Conservation (phyloP, 2,113 vertebrate species). For the Zosterops japonicus region DNA sequence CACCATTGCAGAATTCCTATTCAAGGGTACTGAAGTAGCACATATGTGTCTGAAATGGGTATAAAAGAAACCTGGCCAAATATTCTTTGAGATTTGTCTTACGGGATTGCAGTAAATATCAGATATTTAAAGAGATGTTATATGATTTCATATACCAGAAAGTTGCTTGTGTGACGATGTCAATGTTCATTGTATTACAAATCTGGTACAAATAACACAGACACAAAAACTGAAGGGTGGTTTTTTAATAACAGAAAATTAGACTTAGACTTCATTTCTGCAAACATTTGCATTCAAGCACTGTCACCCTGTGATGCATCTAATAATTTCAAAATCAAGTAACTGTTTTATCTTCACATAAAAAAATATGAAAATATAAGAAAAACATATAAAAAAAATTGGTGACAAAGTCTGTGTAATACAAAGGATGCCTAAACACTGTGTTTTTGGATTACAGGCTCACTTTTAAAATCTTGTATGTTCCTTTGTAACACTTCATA, state of each 20-base stretch:
- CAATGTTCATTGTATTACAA: background rate
- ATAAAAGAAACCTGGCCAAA: background rate
- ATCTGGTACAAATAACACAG: background rate
- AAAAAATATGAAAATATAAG: slow-evolving; percentile 39
- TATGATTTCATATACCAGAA: background rate
- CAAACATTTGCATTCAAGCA: background rate
- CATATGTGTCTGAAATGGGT: background rate
- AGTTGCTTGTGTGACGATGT: background rate
- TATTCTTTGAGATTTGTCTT: background rate
- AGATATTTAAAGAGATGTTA: background rate
- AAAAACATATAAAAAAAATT: slow-evolving; percentile 22
- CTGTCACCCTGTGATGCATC: background rate
- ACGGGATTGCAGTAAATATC: background rate
- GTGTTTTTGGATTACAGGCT: background rate
- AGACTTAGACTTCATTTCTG: background rate
- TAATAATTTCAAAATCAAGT: background rate
- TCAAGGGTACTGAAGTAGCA: background rate
- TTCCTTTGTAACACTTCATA: background rate
- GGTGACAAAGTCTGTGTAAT: background rate
- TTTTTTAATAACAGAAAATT: slow-evolving; percentile 32
- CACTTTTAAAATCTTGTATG: background rate
- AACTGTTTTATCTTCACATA: background rate
- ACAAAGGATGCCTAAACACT: background rate
- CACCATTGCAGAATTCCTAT: background rate
- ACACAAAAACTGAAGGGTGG: background rate